Conservation (phyloP, 2,113 vertebrate species). For the Sprattus sprattus region DNA sequence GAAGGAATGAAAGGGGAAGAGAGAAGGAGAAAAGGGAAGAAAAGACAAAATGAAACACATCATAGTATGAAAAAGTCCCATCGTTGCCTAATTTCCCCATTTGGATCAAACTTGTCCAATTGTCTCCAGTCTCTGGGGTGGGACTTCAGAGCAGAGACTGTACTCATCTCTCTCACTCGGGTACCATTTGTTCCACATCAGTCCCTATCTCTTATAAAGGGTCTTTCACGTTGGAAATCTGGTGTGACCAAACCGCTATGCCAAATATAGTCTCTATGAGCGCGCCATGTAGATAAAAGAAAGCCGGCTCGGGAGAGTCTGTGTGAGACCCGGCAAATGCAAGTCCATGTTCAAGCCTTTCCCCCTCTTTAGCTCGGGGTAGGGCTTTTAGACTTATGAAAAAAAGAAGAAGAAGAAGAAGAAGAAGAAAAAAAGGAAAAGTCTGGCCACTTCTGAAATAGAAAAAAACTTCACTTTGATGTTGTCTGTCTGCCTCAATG, state of each 20-base stretch:
- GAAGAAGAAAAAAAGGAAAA: not conserved
- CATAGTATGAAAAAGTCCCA: not conserved
- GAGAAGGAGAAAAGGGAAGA: slow-evolving; percentile 37
- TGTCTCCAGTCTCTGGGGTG: not conserved
- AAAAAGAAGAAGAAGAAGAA: not conserved
- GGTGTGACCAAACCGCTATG: not conserved
- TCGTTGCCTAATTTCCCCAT: slow-evolving; percentile 24
- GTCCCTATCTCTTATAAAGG: slow-evolving; percentile 5
- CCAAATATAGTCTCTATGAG: not conserved
- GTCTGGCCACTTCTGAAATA: not conserved
- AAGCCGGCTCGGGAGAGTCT: not conserved
- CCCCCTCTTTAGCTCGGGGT: not conserved
- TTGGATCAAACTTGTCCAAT: not conserved
- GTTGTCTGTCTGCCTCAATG: not conserved
- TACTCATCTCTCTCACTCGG: not conserved
- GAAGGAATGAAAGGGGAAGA: slow-evolving; percentile 12
- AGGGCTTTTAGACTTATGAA: not conserved
- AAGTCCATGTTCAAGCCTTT: not conserved
- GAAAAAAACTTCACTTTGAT: not conserved
- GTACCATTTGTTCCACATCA: not conserved
- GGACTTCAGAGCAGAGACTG: slow-evolving; percentile 16
- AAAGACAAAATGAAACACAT: not conserved
- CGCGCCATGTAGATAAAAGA: not conserved
- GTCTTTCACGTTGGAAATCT: not conserved
- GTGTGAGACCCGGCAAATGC: not conserved